Base-by-base conservation (phyloP, 1,140 invertebrate genomes). In the Drosophila ogumai region DNA sequence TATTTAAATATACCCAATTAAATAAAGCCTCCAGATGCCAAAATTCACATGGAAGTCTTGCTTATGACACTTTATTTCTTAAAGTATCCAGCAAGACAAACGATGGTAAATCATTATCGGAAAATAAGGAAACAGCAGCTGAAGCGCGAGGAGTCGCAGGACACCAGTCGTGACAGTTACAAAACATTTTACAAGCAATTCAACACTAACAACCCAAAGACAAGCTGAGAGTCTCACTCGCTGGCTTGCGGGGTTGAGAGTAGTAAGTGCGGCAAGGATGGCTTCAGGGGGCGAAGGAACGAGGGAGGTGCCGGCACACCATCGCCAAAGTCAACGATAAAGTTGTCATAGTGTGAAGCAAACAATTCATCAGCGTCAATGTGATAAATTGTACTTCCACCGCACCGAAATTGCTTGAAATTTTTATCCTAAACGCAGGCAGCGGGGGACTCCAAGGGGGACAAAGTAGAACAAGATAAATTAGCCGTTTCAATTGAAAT, bases 341-440 rank as follows among this genome's bases (percentile, higher is more conserved):
- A 87, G 84, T 84, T 87, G 84, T 88, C 84, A 87, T 87, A 88
- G 84, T 87, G 84, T 80, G 61, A 84, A 77, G 79, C 84, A 74
- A 87, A 87, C 84, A 88, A 87, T 87, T 87, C 84, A 87, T 87
- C 84, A 87, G 84, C 84, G 84, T 87, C 84, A 87, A 88, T 87
- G 84, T 87, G 84, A 87, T 87, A 87, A 87, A 87, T 87, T 87
- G 87, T 87, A 63, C 66, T 78, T 77, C 73, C 44, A 88, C 80
- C 80, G 60, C 80, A 69, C 75, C 44, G 64, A 87, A 87, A 88
- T 84, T 87, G 80, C 58, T 67, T 47, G 47, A 80, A 80, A 82
- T 88, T 87, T 88, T 87, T 87, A 79, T 82, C 46, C 69, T 50
- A 38, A 59, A 19, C 58, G 31, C 46, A 60, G 17, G 22, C 15